These are phyloP conservation scores for Poeciliopsis retropinna DNA, from an alignment of 2,113 vertebrate genomes.

Conservation along the genomic window DNA sequence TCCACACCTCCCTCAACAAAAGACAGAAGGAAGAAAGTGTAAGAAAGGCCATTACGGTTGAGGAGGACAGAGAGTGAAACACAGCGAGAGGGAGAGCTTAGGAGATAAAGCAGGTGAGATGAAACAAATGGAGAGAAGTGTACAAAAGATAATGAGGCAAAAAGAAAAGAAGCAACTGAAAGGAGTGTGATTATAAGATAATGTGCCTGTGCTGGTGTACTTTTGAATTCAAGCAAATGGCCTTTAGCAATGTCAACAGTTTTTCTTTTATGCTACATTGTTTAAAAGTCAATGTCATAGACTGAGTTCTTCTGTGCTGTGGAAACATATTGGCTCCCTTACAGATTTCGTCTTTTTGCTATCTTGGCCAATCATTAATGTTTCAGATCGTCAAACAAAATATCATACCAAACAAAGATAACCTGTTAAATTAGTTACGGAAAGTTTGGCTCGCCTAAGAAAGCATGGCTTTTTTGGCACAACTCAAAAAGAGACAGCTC, in stretches of 20 bases:
- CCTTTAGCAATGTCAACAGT: conserved; percentile 13
- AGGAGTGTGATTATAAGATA: conserved; percentile 35
- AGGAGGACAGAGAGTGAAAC: conserved; percentile 31
- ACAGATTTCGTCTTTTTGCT: no score
- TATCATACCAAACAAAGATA: no score
- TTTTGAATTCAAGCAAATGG: conserved; percentile 38
- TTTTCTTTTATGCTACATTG: conserved; percentile 6
- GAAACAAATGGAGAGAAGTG: conserved; percentile 57
- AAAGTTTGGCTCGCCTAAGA: no score
- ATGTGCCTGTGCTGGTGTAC: conserved; percentile 25
- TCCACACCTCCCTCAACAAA: conserved; percentile 29
- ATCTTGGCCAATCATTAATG: no score
- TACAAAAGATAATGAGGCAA: conserved; percentile 60
- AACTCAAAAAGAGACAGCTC: no score
- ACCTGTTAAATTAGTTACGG: no score
- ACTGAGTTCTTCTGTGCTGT: conserved; percentile 2
- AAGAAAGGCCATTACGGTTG: conserved; percentile 41
- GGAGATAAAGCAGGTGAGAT: conserved; percentile 38
- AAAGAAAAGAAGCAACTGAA: conserved; percentile 46
- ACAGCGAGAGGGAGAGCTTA: conserved; percentile 13
- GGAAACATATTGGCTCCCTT: no score
- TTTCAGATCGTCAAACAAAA: no score
- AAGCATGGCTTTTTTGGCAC: no score
- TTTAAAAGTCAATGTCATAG: neutral
- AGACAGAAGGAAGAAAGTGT: conserved; percentile 2